Conservation (phyloP, 2,888 invertebrate species). For the Tinea semifulvella region DNA sequence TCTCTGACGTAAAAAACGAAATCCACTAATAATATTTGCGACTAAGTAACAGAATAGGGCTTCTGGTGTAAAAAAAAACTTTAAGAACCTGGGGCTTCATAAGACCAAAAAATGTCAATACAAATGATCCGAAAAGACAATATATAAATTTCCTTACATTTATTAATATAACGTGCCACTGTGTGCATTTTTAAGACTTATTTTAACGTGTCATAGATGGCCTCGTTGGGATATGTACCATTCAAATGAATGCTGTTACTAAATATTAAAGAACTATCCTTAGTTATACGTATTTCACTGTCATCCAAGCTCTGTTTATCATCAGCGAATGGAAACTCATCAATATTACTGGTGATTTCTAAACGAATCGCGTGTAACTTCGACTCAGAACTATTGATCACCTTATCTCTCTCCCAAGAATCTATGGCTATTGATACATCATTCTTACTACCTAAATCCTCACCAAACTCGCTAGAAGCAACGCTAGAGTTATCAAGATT, state of each 20-base stretch:
- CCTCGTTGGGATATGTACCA: slow-evolving; percentile 65
- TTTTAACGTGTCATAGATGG: slow-evolving; percentile 63
- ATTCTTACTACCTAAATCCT: slow-evolving; percentile 44
- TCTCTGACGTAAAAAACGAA: no score
- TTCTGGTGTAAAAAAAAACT: no score
- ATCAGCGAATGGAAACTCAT: slow-evolving; percentile 43
- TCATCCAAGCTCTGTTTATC: slow-evolving; percentile 36
- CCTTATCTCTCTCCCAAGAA: slow-evolving; percentile 54
- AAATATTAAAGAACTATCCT: slow-evolving; percentile 57
- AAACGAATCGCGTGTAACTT: slow-evolving; percentile 59
- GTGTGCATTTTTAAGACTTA: no score
- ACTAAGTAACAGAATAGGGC: no score
- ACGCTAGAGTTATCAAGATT: slow-evolving; percentile 55
- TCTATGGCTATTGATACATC: slow-evolving; percentile 53
- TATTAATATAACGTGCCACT: no score
- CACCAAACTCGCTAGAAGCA: slow-evolving; percentile 51
- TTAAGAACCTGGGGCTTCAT: no score
- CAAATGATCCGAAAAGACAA: no score
- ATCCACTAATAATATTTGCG: no score
- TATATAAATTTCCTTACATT: no score
- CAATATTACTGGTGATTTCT: slow-evolving; percentile 59
- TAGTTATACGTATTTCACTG: slow-evolving; percentile 45
- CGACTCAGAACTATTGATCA: slow-evolving; percentile 34
- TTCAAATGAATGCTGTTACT: slow-evolving; percentile 63
- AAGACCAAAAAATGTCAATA: no score